Evolutionary conservation across 2,113 vertebrate species (phyloP), one percentile per base, ranked within the genome.

Genomic region (Nyctibius bracteatus): DNA sequence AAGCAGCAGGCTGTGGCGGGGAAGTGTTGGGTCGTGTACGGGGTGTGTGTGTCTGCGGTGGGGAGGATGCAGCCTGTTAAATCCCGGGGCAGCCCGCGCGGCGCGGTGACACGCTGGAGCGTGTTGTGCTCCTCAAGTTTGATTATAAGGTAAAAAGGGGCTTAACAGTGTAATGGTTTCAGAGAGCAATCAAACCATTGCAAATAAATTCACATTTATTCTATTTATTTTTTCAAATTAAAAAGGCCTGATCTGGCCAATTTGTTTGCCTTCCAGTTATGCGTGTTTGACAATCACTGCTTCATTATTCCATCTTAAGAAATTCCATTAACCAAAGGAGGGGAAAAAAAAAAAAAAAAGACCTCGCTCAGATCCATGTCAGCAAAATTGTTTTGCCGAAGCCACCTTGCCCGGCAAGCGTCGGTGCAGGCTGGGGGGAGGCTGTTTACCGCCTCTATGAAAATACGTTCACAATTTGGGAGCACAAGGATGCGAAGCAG

Each of bases 191-290:
- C 95, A 96, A 94, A 88, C 65, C 65, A 46, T 63, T 90, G 94
- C 92, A 93, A 97, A 97, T 91, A 97, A 95, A 96, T 92, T 88
- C 94, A 31, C 15, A 2, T 91, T 97, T 96, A 93, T 96, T 95
- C 92, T 94, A 94, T 96, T 97, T 97, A 78, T 97, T 96, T 96
- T 96, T 96, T 95, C 20, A 11, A 94, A 95, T 96, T 95, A 92
- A 97, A 96, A 97, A 92, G 89, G 80, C 83, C 90, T 93, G 88
- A 97, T 97, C 82, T 17, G 5, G 74, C 78, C 89, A 94, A 97
- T 91, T 93, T 97, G 90, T 97, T 96, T 97, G 95, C 90, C 82
- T 97, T 95, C 72, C 83, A 94, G 91, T 95, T 95, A 87, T 90
- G 86, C 5, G 0, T 91, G 73, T 96, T 95, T 97, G 94, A 96